Base-by-base conservation (phyloP, 1,140 invertebrate species). In the Agrilus planipennis region DNA sequence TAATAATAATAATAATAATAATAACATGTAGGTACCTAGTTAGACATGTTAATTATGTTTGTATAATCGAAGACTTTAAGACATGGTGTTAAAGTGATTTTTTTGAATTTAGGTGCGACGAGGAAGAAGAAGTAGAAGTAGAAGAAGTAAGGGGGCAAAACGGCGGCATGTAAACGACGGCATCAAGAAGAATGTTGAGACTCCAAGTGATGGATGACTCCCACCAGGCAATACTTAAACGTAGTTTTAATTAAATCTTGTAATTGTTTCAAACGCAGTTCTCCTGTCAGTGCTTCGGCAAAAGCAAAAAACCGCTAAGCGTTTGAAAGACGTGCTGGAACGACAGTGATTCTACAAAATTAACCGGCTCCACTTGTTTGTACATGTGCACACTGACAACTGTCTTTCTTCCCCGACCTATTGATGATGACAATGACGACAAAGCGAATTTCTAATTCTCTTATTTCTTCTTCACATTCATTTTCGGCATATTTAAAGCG, bases 211-310 rank as follows among this genome's bases (percentile, higher is more conserved):
- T 61, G 59, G 58, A 61, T 59, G 57, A 57, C 51, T 57, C 57
- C 52, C 53, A 51, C 46, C 46, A 58, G 55, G 51, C 52, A 53
- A 45, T 50, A 50, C 51, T 54, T 50, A 51, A 54, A 47, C 58
- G 51, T 55, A 59, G 56, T 61, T 61, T 61, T 61, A 61, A 61
- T 61, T 61, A 61, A 61, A 61, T 59, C 57, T 57, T 49, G 58
- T 61, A 61, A 61, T 61, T 61, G 57, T 61, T 61, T 50, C 45
- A 55, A 50, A 52, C 51, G 45, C 46, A 48, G 39, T 45, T 28
- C 32, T 39, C 45, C 45, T 41, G 50, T 53, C 50, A 53, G 49
- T 45, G 35, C 34, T 43, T 48, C 42, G 47, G 53, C 52, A 55
- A 41, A 42, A 43, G 46, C 51, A 50, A 54, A 55, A 53, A 57